phyloP scores from a whole-genome alignment of 2,797 vertebrate species.

The Odontamblyopus rebecca region DNA sequence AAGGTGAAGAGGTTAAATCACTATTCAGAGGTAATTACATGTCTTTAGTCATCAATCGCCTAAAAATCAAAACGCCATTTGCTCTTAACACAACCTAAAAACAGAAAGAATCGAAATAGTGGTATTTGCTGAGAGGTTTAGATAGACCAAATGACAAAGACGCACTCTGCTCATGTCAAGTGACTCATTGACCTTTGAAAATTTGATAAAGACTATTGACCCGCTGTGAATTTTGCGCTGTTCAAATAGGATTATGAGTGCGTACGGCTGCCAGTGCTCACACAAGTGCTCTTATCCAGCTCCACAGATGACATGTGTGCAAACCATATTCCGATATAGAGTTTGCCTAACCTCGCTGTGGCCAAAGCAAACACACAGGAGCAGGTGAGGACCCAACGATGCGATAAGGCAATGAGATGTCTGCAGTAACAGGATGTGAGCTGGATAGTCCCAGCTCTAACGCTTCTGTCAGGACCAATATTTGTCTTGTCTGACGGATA shows the following conservation, averaged over 20 bases:
- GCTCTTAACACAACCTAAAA: constrained; percentile 7
- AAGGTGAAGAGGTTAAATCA: constrained; percentile 56
- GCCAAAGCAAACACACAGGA: constrained; percentile 31
- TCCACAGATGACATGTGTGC: constrained; percentile 49
- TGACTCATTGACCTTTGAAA: constrained; percentile 42
- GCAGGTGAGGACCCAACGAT: constrained; percentile 11
- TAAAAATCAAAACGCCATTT: constrained; percentile 26
- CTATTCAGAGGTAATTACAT: constrained; percentile 3
- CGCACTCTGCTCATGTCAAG: constrained; percentile 15
- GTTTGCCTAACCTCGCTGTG: constrained; percentile 45
- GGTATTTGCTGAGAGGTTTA: constrained; percentile 2
- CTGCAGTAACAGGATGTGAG: constrained; percentile 15
- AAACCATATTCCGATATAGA: constrained; percentile 28
- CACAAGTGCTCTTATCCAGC: constrained; percentile 51
- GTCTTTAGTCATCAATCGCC: constrained; percentile 50
- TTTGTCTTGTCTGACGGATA: constrained; percentile 49
- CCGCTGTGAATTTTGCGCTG: constrained; percentile 40
- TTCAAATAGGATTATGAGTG: constrained; percentile 61
- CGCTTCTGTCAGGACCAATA: constrained; percentile 24
- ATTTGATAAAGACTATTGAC: constrained; percentile 54
- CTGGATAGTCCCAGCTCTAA: constrained; percentile 10
- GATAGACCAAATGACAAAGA: constrained; percentile 24
- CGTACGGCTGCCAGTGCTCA: constrained; percentile 40
- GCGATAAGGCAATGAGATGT: constrained; percentile 22
- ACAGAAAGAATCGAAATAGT: constrained; percentile 25